Evolutionary conservation across 2,113 vertebrate species (phyloP), one percentile per base, ranked within the genome.

Genomic region (Lipophrys pholis): DNA sequence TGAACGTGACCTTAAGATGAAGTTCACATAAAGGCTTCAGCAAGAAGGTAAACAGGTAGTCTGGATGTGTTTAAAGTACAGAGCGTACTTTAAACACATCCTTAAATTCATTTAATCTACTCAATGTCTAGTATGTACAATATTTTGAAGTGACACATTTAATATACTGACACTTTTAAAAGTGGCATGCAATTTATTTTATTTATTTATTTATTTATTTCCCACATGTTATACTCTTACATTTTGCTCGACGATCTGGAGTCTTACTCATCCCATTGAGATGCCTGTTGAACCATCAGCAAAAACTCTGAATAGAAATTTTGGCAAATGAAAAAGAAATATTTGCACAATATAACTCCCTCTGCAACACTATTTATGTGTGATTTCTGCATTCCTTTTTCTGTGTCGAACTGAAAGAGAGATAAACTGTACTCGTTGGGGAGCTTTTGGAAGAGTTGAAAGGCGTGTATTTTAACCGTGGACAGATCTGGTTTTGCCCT

Each of bases 1-100:
- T 30, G 15, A 35, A 76, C 62, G 36, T 64, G 17, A 65, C 65
- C 51, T 17, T 36, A 48, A 36, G 35, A 53, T 17, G 17, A 54
- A 61, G 55, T 30, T 51, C 54, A 9, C 30, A 66, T 36, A 38
- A 55, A 69, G 42, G 56, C 43, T 35, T 49, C 11, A 17, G 53
- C 17, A 21, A 11, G 8, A 12, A 1, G 42, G 9, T 30, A 11
- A 16, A 48, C 5, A 48, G 6, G 1, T 7, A 48, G 12, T 7
- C 45, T 7, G 11, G 14, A 48, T n/a, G 6, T 48, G 14, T 48
- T n/a, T n/a, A n/a, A n/a, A n/a, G n/a, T 30, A 30, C 21, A 30
- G 2, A 30, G 21, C 4, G 21, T 30, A 30, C 21, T 30, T 30
- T 30, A 30, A 30, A 30, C 21, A 30, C 21, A 30, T 30, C 21